Evolutionary conservation across 1,140 invertebrate genomes (phyloP).

Genomic region (Myzus persicae): DNA sequence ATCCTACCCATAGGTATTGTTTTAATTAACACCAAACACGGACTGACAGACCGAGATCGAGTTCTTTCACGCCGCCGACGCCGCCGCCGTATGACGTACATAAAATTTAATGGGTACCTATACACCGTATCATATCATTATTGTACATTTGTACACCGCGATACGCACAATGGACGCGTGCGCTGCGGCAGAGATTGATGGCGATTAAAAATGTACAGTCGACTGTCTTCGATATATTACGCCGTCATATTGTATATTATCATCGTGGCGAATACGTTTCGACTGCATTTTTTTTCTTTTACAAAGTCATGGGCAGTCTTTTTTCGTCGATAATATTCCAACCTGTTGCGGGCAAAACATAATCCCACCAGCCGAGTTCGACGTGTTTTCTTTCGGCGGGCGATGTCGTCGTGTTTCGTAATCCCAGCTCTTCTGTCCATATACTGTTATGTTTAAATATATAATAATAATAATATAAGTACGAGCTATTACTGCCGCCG

Average conservation of each 20-base stretch:
- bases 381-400: no score
- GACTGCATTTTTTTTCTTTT: not conserved
- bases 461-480: no score
- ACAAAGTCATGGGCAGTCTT: not conserved
- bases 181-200: not conserved
- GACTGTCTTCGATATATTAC: not conserved
- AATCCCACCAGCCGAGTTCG: no score
- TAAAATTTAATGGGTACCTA: not conserved
- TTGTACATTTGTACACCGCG: not conserved
- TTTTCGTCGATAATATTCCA: no score
- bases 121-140: not conserved
- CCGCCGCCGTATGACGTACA: not conserved
- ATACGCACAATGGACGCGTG: not conserved
- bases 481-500: no score
- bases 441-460: no score
- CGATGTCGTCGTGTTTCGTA: no score
- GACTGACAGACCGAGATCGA: not conserved
- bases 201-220: constrained; percentile 1
- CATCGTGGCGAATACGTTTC: not conserved
- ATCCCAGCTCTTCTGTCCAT: no score
- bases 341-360: no score
- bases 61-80: not conserved
- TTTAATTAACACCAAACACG: constrained; percentile 25
- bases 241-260: not conserved
- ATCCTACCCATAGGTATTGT: not conserved